Percentiles rank a stretch among this genome's conserved stretches.
phyloP scores from a whole-genome alignment of 2,888 invertebrate species.

The Cordilura impudica region DNA sequence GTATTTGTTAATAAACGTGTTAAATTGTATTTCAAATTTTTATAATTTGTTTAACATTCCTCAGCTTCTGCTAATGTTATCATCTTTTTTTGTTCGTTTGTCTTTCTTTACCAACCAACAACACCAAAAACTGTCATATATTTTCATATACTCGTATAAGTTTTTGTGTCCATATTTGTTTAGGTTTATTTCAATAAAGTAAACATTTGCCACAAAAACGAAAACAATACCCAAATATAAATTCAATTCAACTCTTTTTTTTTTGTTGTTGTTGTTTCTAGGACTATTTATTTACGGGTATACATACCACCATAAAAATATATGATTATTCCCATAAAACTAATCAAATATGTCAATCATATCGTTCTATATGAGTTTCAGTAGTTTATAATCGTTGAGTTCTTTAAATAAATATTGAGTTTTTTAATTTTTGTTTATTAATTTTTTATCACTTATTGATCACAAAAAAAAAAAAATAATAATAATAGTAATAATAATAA shows the following conservation, averaged over 20 bases:
- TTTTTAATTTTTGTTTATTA: conserved; percentile 3
- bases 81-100: background rate
- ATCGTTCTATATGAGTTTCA: conserved; percentile 2
- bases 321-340: conserved; percentile 11
- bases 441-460: background rate
- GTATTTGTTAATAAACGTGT: background rate
- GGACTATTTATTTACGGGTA: conserved; percentile 17
- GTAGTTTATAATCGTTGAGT: conserved; percentile 32
- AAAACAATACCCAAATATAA: background rate
- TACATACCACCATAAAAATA: background rate
- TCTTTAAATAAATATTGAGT: conserved; percentile 36
- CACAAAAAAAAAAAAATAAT: too few species aligned
- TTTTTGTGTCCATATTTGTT: conserved; percentile 26
- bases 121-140: background rate
- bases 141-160: too few species aligned
- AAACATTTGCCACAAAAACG: conserved; percentile 27
- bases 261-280: background rate
- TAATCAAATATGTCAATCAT: conserved; percentile 37
- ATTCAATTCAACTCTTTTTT: conserved; percentile 23
- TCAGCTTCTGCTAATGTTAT: conserved; percentile 28
- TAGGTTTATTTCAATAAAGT: conserved; percentile 35
- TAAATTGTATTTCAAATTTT: conserved; percentile 5
- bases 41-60: conserved; percentile 30
- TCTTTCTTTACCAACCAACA: too few species aligned
- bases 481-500: too few species aligned